phyloP scores from a whole-genome alignment of 2,888 invertebrate species.

The Ellobium chinense region DNA sequence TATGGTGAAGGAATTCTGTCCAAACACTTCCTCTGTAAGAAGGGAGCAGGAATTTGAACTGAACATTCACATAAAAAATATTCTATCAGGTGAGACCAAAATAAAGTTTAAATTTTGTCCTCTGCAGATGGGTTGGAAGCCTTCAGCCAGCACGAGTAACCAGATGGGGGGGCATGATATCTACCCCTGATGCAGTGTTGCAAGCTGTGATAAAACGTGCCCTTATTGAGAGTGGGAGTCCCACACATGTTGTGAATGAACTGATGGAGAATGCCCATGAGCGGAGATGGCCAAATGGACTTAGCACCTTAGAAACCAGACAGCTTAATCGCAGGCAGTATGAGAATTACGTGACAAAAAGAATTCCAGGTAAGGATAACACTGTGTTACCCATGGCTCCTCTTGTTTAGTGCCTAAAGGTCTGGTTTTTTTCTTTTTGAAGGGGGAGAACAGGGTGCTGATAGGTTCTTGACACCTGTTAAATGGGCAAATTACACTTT shows the following conservation, averaged over 20 bases:
- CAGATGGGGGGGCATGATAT: conserved; percentile 99
- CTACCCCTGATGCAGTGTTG: conserved; percentile 95
- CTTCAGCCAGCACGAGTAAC: conserved; percentile 85
- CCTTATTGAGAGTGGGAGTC: conserved; percentile 95
- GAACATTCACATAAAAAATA: too few relatives aligned
- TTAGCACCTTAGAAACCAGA: conserved; percentile 93
- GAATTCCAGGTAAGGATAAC: conserved; percentile 87
- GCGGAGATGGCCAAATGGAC: conserved; percentile 94
- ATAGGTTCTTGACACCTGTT: too few relatives aligned
- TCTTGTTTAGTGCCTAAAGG: too few relatives aligned
- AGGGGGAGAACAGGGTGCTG: too few relatives aligned
- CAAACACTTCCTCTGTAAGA: too few relatives aligned
- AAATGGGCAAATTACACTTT: too few relatives aligned
- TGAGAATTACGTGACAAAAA: conserved; percentile 95
- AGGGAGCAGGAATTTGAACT: too few relatives aligned
- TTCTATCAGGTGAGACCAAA: too few relatives aligned
- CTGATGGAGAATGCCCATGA: conserved; percentile 99
- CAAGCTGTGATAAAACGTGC: conserved; percentile 96
- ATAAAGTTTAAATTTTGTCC: neutral
- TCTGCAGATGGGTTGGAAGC: conserved; percentile 73
- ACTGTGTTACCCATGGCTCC: too few relatives aligned
- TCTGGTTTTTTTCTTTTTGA: too few relatives aligned
- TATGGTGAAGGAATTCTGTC: too few relatives aligned
- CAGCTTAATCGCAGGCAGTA: conserved; percentile 95
- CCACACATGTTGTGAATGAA: conserved; percentile 94